A percentile compares a stretch with the other conserved stretches of the same genome.
Evolutionary conservation across 1,140 invertebrate species (phyloP).

Genomic region (Camponotus floridanus): DNA sequence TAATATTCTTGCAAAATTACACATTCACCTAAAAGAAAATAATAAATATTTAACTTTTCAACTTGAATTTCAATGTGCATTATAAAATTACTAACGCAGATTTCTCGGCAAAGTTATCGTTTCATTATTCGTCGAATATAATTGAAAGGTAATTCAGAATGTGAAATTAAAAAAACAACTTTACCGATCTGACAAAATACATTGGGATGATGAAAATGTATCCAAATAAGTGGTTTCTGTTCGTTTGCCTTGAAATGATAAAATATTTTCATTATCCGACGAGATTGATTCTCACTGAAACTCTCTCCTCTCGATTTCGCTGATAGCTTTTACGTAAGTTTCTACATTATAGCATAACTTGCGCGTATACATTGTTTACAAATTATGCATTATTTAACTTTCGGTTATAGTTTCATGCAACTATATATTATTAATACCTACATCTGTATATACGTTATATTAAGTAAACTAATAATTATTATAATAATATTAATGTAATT

Average conservation of each 20-base stretch:
- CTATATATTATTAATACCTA: background rate
- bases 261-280: conserved; percentile 48
- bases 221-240: background rate
- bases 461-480: background rate
- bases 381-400: background rate
- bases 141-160: conserved; percentile 28
- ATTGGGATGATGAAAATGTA: conserved; percentile 21
- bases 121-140: background rate
- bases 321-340: conserved; percentile 4
- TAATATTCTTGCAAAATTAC: background rate
- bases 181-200: background rate
- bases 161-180: conserved; percentile 29
- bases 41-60: background rate
- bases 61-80: conserved; percentile 5
- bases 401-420: background rate
- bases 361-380: conserved; percentile 6
- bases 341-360: background rate
- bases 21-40: background rate
- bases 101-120: conserved; percentile 12
- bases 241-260: background rate
- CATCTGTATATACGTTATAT: background rate
- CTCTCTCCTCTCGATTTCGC: background rate
- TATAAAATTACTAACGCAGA: conserved; percentile 9
- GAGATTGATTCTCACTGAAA: conserved; percentile 7
- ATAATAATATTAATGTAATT: background rate